Evolutionary conservation across 2,797 vertebrate genomes (phyloP).

Genomic region (Gallinago nigripennis): DNA sequence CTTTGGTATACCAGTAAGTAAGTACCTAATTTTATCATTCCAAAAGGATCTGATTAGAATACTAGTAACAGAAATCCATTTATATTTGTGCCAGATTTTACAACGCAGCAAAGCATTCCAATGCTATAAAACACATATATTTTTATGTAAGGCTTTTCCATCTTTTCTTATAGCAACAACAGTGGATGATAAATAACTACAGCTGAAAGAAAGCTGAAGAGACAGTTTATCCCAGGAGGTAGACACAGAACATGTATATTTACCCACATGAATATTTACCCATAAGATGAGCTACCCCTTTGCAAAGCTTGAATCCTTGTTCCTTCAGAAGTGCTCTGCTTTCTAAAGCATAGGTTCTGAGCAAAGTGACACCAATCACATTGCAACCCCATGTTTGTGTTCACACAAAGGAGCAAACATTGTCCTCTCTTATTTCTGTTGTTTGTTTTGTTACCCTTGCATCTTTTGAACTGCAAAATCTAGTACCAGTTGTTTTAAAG

Average conservation of each 20-base stretch:
- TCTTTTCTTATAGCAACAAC: background rate
- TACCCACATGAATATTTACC: background rate
- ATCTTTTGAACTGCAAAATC: background rate
- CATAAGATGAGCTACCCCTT: background rate
- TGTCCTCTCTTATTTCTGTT: background rate
- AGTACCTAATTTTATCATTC: background rate
- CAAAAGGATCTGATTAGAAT: background rate
- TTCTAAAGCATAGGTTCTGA: background rate
- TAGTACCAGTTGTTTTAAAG: background rate
- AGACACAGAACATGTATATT: background rate
- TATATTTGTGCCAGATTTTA: background rate
- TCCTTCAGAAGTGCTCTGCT: background rate
- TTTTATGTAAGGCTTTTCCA: background rate
- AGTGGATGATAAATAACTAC: background rate
- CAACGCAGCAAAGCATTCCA: background rate
- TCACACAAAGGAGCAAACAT: background rate
- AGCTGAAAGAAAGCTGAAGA: background rate
- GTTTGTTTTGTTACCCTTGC: background rate
- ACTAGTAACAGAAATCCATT: background rate
- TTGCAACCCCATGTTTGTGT: background rate
- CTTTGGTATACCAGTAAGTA: background rate
- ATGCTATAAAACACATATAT: background rate
- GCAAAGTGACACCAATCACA: background rate
- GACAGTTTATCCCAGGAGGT: background rate
- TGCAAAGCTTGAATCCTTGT: background rate